Conservation (phyloP, 2,797 vertebrate species). For the Nyctalus aviator region DNA sequence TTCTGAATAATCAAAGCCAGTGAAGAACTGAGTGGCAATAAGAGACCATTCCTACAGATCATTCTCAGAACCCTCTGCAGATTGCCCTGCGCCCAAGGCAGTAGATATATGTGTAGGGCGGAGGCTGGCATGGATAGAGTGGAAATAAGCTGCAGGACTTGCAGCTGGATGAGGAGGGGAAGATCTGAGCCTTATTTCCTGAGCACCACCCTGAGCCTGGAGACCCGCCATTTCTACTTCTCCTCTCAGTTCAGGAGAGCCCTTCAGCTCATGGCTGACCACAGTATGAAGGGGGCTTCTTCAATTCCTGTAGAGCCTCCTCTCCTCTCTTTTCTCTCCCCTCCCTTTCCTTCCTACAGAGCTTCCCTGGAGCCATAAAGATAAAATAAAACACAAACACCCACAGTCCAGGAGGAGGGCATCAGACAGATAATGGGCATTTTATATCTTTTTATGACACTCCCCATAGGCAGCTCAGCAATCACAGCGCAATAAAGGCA, state of each 20-base stretch:
- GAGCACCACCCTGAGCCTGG: background rate
- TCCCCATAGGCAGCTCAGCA: constrained; percentile 92
- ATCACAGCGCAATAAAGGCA: constrained; percentile 92
- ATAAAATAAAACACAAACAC: constrained; percentile 89
- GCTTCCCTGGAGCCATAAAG: constrained; percentile 89
- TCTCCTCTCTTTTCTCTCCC: constrained; percentile 46
- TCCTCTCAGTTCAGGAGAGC: constrained; percentile 9
- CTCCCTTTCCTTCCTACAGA: constrained; percentile 71
- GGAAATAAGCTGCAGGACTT: background rate
- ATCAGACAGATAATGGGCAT: constrained; percentile 91
- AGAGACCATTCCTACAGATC: background rate
- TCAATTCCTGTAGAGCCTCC: constrained; percentile 64
- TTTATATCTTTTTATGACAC: constrained; percentile 93
- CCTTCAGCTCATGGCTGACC: constrained; percentile 12
- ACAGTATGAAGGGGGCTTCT: constrained; percentile 47
- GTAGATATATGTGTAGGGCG: background rate
- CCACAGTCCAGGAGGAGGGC: constrained; percentile 89
- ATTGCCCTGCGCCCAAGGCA: background rate
- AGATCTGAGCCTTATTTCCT: constrained; percentile 41
- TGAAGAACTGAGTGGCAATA: background rate
- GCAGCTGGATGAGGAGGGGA: background rate
- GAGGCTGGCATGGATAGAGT: background rate
- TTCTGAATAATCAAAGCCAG: background rate
- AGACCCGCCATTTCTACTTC: background rate
- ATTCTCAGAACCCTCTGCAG: constrained; percentile 15